Evolutionary conservation across 2,888 invertebrate genomes (phyloP).

Genomic region (Ormyrus labotus): DNA sequence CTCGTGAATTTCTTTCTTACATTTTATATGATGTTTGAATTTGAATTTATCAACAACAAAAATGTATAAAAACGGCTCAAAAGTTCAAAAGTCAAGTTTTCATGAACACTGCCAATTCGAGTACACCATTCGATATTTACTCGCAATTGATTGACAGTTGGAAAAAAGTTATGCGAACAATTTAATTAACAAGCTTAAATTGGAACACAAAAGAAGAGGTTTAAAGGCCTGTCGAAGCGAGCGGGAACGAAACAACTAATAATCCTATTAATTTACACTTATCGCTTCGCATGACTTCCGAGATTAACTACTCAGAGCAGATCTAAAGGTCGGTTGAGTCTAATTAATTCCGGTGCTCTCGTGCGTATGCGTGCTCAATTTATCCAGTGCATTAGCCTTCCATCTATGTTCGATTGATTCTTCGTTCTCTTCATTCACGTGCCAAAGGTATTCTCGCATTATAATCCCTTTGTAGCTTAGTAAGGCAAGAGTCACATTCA

Average conservation of each 20-base stretch:
- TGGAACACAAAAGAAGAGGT: not conserved
- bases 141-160: too few species aligned
- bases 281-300: slow-evolving; percentile 47
- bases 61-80: too few species aligned
- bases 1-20: slow-evolving; percentile 19
- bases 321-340: slow-evolving; percentile 54
- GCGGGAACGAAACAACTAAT: slow-evolving; percentile 27
- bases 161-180: too few species aligned
- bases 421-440: slow-evolving; percentile 41
- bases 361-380: slow-evolving; percentile 3
- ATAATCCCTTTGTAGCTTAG: not conserved
- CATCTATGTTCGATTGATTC: slow-evolving; percentile 18
- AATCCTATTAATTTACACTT: slow-evolving; percentile 57
- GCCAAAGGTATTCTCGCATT: not conserved
- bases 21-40: slow-evolving; percentile 12
- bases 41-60: not conserved
- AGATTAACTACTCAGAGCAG: slow-evolving; percentile 54
- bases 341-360: slow-evolving; percentile 42
- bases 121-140: too few species aligned
- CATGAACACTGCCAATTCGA: too few species aligned
- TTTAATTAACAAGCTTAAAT: not conserved
- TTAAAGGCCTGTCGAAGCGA: too few species aligned
- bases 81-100: too few species aligned
- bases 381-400: not conserved
- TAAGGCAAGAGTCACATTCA: not conserved